These are phyloP conservation scores for Hiodon tergisus DNA, from an alignment of 2,113 vertebrate genomes.

Conservation along the genomic window DNA sequence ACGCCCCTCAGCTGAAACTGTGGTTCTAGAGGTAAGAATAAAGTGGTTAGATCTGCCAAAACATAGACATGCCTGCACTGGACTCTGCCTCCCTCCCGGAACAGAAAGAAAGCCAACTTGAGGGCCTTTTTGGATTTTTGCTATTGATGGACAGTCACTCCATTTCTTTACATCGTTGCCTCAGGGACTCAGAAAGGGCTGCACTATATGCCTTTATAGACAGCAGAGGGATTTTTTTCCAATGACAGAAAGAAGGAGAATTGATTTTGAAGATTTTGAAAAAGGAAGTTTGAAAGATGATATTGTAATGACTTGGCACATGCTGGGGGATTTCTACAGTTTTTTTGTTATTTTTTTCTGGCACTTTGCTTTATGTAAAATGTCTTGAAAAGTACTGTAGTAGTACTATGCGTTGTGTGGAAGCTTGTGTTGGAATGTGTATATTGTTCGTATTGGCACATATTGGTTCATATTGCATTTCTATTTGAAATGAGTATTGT, in stretches of 20 bases:
- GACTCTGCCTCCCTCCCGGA: slow-evolving; percentile 24
- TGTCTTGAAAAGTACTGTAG: too few species aligned
- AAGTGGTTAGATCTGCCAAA: not conserved
- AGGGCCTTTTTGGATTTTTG: slow-evolving; percentile 55
- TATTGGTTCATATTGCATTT: too few species aligned
- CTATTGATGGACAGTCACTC: slow-evolving; percentile 49
- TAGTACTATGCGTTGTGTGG: too few species aligned
- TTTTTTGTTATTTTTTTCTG: too few species aligned
- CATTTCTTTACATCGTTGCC: slow-evolving; percentile 41
- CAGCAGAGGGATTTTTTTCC: slow-evolving; percentile 30
- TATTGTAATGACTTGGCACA: not conserved
- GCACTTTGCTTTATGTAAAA: too few species aligned
- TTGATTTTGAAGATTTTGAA: slow-evolving; percentile 23
- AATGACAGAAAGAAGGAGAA: slow-evolving; percentile 34
- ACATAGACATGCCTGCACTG: not conserved
- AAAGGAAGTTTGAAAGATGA: too few species aligned
- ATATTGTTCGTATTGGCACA: too few species aligned
- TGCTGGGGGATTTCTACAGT: not conserved
- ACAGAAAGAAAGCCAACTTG: slow-evolving; percentile 36
- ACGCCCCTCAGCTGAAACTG: not conserved
- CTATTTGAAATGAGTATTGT: too few species aligned
- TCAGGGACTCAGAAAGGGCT: slow-evolving; percentile 33
- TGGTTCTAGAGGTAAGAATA: not conserved
- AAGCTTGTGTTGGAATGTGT: too few species aligned
- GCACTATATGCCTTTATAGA: slow-evolving; percentile 38